Evolutionary conservation across 2,888 invertebrate species (phyloP), one percentile per base, ranked within the genome.

Genomic region (Litoditis marina): DNA sequence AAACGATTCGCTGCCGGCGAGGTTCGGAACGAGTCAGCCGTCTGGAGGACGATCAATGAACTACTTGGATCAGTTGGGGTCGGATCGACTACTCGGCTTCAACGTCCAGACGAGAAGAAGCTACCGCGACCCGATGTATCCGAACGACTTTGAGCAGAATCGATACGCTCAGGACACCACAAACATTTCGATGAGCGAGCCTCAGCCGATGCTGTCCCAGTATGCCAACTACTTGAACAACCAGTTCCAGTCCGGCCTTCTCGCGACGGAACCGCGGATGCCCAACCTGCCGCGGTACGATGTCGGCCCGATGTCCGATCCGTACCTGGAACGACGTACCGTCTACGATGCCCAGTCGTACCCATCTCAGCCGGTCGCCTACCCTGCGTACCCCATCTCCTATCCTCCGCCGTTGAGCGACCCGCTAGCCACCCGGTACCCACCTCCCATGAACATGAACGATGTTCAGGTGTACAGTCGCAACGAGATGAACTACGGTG

Each of bases 191-290:
- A 31, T 19, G n/a, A 19, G 51, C n/a, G 36, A 36, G 19, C 30
- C 30, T 8, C 54, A 22, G 28, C 68, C 68, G 30, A 69, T 82
- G 67, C 56, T 82, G 55, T 78, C 79, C 27, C 78, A 83, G n/a
- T 83, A 83, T 65, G 83, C 83, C 27, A 82, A 71, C 65, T 83
- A 80, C 60, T 70, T 82, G 53, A 80, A 79, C 54, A 68, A 71
- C 11, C 79, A 82, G 60, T 81, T 82, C 68, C 68, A 68, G 58
- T 57, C 65, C 30, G 69, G 68, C 32, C 53, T 68, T 1, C 60
- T 61, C 32, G 50, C 47, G 5, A 53, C 62, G 31, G 59, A 59
- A 19, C 39, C 22, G 42, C 36, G 31, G 30, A n/a, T 30, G 28
- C 27, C 22, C 55, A 55, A 11, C 63, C 59, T 50, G 47, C 60